Conservation (phyloP, 2,888 invertebrate species). For the Clostera curtula region DNA sequence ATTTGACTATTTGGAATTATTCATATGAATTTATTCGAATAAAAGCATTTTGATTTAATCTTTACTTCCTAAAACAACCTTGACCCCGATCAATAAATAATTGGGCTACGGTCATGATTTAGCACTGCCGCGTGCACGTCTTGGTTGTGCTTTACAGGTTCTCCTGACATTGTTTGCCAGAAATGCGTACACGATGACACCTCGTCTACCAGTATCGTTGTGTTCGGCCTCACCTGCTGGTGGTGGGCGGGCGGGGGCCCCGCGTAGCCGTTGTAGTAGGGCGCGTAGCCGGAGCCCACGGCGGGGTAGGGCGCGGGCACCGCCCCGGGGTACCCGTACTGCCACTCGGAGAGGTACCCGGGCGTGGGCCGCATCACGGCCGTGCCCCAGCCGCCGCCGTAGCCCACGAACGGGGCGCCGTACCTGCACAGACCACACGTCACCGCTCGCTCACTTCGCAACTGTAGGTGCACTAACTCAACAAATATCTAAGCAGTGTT, state of each 20-base stretch:
- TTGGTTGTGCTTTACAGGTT: no score
- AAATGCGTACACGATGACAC: no score
- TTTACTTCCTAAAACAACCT: no score
- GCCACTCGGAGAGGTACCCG: slow-evolving; percentile 67
- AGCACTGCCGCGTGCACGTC: no score
- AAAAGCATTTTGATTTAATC: no score
- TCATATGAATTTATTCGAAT: no score
- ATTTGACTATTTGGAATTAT: no score
- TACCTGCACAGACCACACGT: slow-evolving; percentile 32
- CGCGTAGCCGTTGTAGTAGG: slow-evolving; percentile 67
- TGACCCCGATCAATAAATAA: no score
- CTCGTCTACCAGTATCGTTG: no score
- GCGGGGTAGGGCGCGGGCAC: slow-evolving; percentile 49
- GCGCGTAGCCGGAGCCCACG: slow-evolving; percentile 62
- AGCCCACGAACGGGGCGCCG: slow-evolving; percentile 66
- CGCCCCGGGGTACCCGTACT: slow-evolving; percentile 55
- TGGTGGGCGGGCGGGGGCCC: slow-evolving; percentile 64
- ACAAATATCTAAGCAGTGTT: no score
- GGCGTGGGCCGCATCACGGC: slow-evolving; percentile 68
- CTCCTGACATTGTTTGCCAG: no score
- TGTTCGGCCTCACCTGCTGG: slow-evolving; percentile 43
- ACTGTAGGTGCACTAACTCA: not conserved
- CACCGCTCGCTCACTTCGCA: not conserved
- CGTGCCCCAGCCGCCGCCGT: slow-evolving; percentile 61
- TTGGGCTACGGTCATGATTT: no score